A percentile compares a stretch with the other conserved stretches of the same genome.
phyloP scores from a whole-genome alignment of 2,888 invertebrate genomes.

The Drosophila eohydei region DNA sequence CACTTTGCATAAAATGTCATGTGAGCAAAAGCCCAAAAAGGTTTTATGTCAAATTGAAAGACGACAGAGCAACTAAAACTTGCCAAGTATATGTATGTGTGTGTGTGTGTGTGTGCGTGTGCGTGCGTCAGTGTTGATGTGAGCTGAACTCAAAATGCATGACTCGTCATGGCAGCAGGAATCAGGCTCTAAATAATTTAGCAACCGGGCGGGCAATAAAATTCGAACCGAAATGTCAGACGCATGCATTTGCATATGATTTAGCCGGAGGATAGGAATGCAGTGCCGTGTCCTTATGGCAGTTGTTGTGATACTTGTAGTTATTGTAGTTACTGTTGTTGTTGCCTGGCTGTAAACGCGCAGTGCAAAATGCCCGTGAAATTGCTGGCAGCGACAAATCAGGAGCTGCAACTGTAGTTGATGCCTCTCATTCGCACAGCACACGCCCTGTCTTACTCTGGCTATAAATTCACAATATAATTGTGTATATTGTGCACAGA shows the following conservation, averaged over 20 bases:
- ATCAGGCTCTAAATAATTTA: constrained; percentile 80
- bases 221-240: constrained; percentile 77
- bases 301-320: constrained; percentile 11
- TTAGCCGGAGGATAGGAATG: constrained; percentile 46
- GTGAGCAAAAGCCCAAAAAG: constrained; percentile 61
- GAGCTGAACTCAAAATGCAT: constrained; percentile 67
- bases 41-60: constrained; percentile 80
- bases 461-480: constrained; percentile 64
- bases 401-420: constrained; percentile 33
- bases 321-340: constrained; percentile 22
- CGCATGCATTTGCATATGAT: constrained; percentile 79
- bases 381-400: constrained; percentile 67
- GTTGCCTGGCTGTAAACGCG: constrained; percentile 36
- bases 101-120: constrained; percentile 14
- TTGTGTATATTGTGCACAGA: constrained; percentile 53
- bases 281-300: constrained; percentile 40
- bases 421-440: constrained; percentile 10
- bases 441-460: constrained; percentile 5
- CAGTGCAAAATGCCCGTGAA: constrained; percentile 49
- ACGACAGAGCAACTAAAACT: constrained; percentile 70
- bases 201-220: constrained; percentile 77
- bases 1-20: constrained; percentile 70
- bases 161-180: constrained; percentile 74
- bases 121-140: constrained; percentile 4
- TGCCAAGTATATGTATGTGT: constrained; percentile 12